Percentiles rank a stretch among this genome's conserved stretches.
These are phyloP conservation scores for Mustelus asterias DNA, from an alignment of 2,113 vertebrate species.

Conservation along the genomic window DNA sequence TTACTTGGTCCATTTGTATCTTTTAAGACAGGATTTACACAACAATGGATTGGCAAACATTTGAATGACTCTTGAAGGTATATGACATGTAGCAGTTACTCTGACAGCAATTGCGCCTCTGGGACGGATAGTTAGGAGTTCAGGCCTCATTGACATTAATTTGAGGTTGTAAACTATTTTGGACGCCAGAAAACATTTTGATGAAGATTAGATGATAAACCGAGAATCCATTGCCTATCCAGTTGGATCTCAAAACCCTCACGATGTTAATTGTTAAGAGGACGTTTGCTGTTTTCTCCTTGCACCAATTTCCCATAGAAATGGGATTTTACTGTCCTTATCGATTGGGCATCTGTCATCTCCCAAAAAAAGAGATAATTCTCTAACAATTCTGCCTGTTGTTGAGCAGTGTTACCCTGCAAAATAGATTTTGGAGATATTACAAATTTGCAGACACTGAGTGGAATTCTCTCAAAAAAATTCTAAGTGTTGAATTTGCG, in stretches of 20 bases:
- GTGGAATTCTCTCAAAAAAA: neutral
- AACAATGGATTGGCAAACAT: neutral
- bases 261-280: neutral
- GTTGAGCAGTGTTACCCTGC: neutral
- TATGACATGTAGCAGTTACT: neutral
- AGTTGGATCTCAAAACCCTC: neutral
- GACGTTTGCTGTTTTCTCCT: neutral
- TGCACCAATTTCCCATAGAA: neutral
- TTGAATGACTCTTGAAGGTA: neutral
- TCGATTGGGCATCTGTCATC: neutral
- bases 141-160: neutral
- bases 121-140: neutral
- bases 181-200: neutral
- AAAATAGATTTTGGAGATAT: neutral
- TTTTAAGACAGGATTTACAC: neutral
- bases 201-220: neutral
- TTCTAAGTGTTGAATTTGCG: too few species aligned
- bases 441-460: neutral
- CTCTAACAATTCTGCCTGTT: neutral
- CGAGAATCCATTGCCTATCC: neutral
- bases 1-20: neutral
- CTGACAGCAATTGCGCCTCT: neutral
- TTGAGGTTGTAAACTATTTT: neutral
- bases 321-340: neutral
- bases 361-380: neutral